Evolutionary conservation across 2,888 invertebrate species (phyloP).

Genomic region (Drosophila gaucha): DNA sequence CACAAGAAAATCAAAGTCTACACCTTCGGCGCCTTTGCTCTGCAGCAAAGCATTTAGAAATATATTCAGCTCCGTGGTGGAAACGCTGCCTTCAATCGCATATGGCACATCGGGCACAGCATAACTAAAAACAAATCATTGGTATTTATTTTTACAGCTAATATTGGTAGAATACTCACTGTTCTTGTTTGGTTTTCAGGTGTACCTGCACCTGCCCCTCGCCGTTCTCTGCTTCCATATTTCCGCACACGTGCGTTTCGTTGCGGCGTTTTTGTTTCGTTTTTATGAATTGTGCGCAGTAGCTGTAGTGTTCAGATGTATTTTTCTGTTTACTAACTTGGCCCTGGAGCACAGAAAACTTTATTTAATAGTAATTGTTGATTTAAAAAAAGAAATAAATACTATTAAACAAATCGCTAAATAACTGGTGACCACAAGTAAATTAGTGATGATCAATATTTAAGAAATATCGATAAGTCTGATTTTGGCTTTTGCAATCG

Average conservation of each 20-base stretch:
- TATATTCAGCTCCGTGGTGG: conserved; percentile 89
- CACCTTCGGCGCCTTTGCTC: conserved; percentile 75
- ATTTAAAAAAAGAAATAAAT: conserved; percentile 11
- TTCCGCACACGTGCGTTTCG: conserved; percentile 66
- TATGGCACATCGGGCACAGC: conserved; percentile 94
- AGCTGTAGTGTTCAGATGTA: background rate
- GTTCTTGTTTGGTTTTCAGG: conserved; percentile 91
- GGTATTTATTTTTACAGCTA: background rate
- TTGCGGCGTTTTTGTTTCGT: conserved; percentile 13
- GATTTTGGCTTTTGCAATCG: background rate
- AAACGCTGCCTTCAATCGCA: conserved; percentile 91
- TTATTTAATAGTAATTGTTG: background rate
- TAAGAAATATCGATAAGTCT: background rate
- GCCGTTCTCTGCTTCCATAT: conserved; percentile 83
- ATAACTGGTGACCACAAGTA: conserved; percentile 32
- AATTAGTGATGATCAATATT: conserved; percentile 22
- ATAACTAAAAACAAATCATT: conserved; percentile 87
- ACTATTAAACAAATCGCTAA: conserved; percentile 17
- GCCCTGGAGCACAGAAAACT: background rate
- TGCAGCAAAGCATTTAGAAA: conserved; percentile 91
- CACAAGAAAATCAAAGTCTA: conserved; percentile 95
- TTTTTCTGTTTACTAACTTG: background rate
- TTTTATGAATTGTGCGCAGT: background rate
- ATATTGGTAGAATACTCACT: conserved; percentile 86
- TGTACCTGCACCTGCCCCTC: conserved; percentile 91